These are phyloP conservation scores for Chroicocephalus ridibundus DNA, from an alignment of 2,113 vertebrate species.

Conservation along the genomic window DNA sequence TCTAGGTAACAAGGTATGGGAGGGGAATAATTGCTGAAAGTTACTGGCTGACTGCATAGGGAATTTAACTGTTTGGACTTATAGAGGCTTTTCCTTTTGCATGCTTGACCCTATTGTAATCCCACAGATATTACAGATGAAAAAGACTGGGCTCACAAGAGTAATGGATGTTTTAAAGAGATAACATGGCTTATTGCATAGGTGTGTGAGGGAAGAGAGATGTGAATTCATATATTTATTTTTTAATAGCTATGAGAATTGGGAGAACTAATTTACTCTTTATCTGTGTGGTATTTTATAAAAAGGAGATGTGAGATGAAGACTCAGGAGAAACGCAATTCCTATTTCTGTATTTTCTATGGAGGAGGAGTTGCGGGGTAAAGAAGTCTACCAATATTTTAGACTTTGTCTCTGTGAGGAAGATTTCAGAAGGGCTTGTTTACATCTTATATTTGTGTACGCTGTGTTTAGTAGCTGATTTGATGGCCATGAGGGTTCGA, in stretches of 20 bases:
- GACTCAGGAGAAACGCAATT: not conserved
- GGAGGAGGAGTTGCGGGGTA: not conserved
- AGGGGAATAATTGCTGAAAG: not conserved
- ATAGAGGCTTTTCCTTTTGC: not conserved
- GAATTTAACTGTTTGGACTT: not conserved
- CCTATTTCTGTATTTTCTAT: not conserved
- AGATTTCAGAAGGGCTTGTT: not conserved
- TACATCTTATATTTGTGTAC: not conserved
- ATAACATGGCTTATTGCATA: not conserved
- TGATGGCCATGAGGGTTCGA: not conserved
- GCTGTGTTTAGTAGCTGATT: not conserved
- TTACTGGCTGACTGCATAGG: not conserved
- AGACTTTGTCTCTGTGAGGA: not conserved
- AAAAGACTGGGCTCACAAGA: not conserved
- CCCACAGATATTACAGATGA: not conserved
- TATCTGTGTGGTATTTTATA: not conserved
- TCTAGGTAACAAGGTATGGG: not conserved
- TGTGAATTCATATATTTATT: not conserved
- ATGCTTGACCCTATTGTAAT: not conserved
- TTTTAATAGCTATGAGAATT: slow-evolving; percentile 3
- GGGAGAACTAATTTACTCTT: not conserved
- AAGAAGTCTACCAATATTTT: not conserved
- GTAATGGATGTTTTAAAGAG: not conserved
- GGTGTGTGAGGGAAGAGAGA: not conserved
- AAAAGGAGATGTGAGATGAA: not conserved